A percentile compares a stretch with the other conserved stretches of the same genome.
phyloP scores from a whole-genome alignment of 2,888 invertebrate species.

The Agapostemon virescens region DNA sequence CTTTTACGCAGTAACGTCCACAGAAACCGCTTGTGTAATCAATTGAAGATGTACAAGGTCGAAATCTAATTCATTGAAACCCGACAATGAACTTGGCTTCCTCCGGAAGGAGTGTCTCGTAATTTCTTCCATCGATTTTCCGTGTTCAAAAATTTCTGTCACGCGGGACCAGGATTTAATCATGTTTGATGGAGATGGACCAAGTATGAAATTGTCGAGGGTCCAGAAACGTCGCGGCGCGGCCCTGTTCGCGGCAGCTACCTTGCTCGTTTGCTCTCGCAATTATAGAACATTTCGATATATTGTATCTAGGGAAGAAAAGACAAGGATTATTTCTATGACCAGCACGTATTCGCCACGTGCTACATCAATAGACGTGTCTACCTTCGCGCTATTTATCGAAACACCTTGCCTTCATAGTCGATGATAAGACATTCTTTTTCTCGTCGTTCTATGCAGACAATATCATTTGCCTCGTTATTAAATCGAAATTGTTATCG shows the following conservation, averaged over 20 bases:
- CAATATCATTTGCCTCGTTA: constrained; percentile 9
- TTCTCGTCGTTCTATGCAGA: background rate
- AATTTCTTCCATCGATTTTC: constrained; percentile 6
- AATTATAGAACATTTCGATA: background rate
- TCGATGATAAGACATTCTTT: background rate
- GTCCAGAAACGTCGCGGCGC: background rate
- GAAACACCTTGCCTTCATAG: background rate
- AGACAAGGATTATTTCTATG: background rate
- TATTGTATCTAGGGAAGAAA: background rate
- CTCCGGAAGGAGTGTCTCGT: background rate
- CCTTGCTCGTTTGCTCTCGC: background rate
- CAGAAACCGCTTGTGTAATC: constrained; percentile 44
- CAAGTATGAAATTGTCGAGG: background rate
- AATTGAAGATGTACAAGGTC: constrained; percentile 46
- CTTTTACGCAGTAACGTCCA: constrained; percentile 16
- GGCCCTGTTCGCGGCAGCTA: background rate
- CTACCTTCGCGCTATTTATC: background rate
- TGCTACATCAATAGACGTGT: background rate
- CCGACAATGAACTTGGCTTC: constrained; percentile 27
- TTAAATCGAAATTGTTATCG: constrained; percentile 14
- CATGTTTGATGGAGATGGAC: background rate
- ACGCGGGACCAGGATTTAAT: background rate
- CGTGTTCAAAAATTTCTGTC: background rate
- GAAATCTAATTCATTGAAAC: constrained; percentile 57
- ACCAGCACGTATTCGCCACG: background rate